A percentile compares a stretch with the other conserved stretches of the same genome.
These are phyloP conservation scores for Salvelinus namaycush DNA, from an alignment of 2,113 vertebrate genomes.

Conservation along the genomic window DNA sequence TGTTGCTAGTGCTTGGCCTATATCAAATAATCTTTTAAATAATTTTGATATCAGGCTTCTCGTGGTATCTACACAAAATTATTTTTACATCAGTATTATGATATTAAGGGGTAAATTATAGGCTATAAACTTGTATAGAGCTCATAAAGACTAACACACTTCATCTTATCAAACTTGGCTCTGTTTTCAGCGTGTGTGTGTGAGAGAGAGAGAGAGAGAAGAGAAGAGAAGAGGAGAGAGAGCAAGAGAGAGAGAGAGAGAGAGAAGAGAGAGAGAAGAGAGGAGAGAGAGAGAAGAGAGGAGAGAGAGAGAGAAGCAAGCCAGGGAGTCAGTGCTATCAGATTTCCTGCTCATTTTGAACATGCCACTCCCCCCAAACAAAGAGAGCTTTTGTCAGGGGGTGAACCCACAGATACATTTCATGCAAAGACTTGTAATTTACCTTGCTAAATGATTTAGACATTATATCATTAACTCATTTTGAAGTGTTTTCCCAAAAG, in stretches of 20 bases:
- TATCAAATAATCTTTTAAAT: not conserved
- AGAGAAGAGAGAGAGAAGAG: no score
- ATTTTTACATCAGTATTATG: not conserved
- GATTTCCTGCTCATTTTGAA: conserved; percentile 67
- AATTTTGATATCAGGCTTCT: not conserved
- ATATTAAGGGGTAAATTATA: not conserved
- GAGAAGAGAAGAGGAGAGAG: no score
- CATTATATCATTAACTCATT: conserved; percentile 60
- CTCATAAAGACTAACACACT: conserved; percentile 53
- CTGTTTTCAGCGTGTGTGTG: not conserved
- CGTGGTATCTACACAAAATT: not conserved
- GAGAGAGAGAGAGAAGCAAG: not conserved
- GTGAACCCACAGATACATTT: conserved; percentile 60
- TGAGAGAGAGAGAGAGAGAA: conserved; percentile 7
- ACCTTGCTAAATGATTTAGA: conserved; percentile 61
- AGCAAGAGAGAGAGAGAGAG: no score
- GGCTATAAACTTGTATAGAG: not conserved
- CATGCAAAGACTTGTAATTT: conserved; percentile 56
- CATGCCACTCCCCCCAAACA: conserved; percentile 57
- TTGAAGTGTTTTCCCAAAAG: conserved; percentile 33
- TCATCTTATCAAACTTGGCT: conserved; percentile 10
- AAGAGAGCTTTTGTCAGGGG: conserved; percentile 67
- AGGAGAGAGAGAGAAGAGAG: no score
- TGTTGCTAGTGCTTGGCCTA: no score
- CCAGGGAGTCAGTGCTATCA: conserved; percentile 34